Evolutionary conservation across 2,113 vertebrate genomes (phyloP), one percentile per base, ranked within the genome.

Genomic region (Laterallus jamaicensis): DNA sequence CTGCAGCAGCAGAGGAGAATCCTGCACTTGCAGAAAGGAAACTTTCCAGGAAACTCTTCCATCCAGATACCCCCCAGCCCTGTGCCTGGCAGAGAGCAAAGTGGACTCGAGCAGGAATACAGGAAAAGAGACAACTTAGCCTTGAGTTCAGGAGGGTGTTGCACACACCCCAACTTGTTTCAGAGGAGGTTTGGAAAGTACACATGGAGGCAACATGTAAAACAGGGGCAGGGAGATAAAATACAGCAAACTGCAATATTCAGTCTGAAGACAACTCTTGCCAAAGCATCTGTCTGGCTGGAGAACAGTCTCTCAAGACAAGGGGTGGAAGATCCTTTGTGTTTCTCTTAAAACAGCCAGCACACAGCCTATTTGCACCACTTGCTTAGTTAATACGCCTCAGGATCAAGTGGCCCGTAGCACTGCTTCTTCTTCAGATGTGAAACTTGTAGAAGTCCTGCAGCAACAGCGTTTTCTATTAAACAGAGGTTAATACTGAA

Each of bases 321-420:
- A 71, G 64, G 17, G 6, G 17, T 26, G 26, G 35, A 58, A 70
- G 37, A 39, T 12, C 39, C 19, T 82, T 19, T 73, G 32, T 29
- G 28, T 9, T 50, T 78, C 20, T 40, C 35, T 52, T 35, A 14
- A 18, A 71, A 14, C 32, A n/a, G 49, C 22, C 32, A 39, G 42
- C 12, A 13, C 8, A 13, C 0, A 0, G 4, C 20, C 44, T 39
- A 0, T 56, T 70, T 83, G 42, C 52, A 82, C 35, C 18, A 3
- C 49, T 47, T n/a, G 15, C 62, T 87, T 49, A 42, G 32, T 91
- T 52, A 47, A 26, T 17, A 14, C 2, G 2, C 32, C 91, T 56
- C n/a, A 40, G 39, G 52, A 78, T 83, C 35, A 39, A 69, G 76
- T 15, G 49, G 32, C 26, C 40, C 62, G 47, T 35, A n/a, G 19